phyloP scores from a whole-genome alignment of 2,888 invertebrate species.

The Pandemis heparana region DNA sequence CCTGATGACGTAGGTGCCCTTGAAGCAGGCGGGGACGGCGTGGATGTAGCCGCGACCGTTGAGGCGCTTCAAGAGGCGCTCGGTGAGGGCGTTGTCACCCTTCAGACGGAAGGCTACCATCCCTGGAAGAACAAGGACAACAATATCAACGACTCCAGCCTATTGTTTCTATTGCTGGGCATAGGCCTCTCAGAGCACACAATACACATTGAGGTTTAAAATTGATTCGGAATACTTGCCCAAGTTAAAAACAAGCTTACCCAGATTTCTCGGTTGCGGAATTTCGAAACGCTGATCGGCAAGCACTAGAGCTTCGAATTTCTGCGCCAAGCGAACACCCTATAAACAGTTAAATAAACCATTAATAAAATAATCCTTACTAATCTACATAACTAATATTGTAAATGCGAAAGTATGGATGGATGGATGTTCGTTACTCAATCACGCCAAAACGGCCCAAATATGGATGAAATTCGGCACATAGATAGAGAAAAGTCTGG shows the following conservation, averaged over 20 bases:
- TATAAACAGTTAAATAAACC: slow-evolving; percentile 64
- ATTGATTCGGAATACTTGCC: too few species aligned
- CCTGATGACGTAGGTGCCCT: slow-evolving; percentile 95
- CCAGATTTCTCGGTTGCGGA: slow-evolving; percentile 93
- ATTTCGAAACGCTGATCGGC: slow-evolving; percentile 96
- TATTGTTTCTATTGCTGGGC: too few species aligned
- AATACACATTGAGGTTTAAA: too few species aligned
- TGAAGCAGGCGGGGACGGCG: slow-evolving; percentile 97
- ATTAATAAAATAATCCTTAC: too few species aligned
- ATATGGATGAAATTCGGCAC: too few species aligned
- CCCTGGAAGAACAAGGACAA: slow-evolving; percentile 69
- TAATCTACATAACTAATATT: too few species aligned
- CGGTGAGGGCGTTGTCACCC: slow-evolving; percentile 95
- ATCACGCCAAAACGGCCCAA: too few species aligned
- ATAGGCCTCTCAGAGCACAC: background rate
- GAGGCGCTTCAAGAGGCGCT: slow-evolving; percentile 93
- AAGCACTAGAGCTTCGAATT: slow-evolving; percentile 94
- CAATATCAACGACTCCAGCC: too few species aligned
- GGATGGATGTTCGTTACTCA: too few species aligned
- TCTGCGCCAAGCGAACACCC: slow-evolving; percentile 95
- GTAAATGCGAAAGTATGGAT: too few species aligned
- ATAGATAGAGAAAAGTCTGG: too few species aligned
- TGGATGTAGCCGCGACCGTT: slow-evolving; percentile 96
- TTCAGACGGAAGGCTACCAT: slow-evolving; percentile 96
- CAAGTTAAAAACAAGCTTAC: slow-evolving; percentile 57